These are phyloP conservation scores for Physeter macrocephalus DNA, from an alignment of 2,113 vertebrate species.

Conservation along the genomic window DNA sequence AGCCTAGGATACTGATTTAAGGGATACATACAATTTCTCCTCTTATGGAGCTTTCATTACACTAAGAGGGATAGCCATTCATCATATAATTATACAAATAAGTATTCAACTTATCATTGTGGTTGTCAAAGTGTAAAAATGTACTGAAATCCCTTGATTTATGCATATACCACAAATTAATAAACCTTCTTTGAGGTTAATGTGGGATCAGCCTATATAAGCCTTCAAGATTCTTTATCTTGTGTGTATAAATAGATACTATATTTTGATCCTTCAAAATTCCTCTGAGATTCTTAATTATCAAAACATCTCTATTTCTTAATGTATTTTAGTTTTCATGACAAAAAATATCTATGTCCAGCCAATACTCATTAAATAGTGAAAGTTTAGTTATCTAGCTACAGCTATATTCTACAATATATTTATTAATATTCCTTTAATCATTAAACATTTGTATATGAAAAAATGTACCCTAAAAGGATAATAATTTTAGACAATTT, in stretches of 20 bases:
- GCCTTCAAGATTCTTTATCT: not conserved
- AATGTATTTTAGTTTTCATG: not conserved
- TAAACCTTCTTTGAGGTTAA: not conserved
- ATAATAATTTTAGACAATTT: not conserved
- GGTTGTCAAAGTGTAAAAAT: not conserved
- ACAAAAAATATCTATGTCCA: not conserved
- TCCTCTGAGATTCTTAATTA: not conserved
- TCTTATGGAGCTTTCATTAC: not conserved
- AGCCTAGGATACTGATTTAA: not conserved
- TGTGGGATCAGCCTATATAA: not conserved
- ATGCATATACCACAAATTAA: not conserved
- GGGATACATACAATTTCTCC: not conserved
- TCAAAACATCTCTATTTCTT: not conserved
- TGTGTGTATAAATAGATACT: not conserved
- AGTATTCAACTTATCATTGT: not conserved
- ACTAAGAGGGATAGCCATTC: not conserved
- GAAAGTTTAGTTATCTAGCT: not conserved
- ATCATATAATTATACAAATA: not conserved
- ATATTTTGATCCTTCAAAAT: not conserved
- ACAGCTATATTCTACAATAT: not conserved
- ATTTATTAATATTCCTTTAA: not conserved
- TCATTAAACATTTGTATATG: not conserved
- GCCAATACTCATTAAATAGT: not conserved
- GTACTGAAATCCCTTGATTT: not conserved
- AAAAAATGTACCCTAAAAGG: not conserved